Evolutionary conservation across 1,140 invertebrate genomes (phyloP).

Genomic region (Trialeurodes vaporariorum): DNA sequence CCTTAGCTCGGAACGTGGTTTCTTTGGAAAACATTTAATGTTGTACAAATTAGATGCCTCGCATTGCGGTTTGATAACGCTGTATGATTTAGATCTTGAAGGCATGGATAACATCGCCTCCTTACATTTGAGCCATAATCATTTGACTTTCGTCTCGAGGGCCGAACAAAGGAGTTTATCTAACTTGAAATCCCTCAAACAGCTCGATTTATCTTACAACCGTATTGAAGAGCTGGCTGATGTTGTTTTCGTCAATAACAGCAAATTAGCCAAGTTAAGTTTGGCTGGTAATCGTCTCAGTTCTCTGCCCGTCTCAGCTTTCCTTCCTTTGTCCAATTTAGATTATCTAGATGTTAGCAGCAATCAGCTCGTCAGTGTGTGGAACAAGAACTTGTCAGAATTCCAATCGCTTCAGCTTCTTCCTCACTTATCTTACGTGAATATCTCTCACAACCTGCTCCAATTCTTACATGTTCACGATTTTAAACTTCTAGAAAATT

Average conservation of each 20-base stretch:
- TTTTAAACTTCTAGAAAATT: conserved; percentile 16
- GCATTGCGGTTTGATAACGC: conserved; percentile 47
- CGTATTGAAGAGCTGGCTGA: conserved; percentile 41
- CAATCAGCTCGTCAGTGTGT: conserved; percentile 47
- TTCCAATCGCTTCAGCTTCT: conserved; percentile 37
- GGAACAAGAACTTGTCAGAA: conserved; percentile 36
- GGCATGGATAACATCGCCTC: conserved; percentile 50
- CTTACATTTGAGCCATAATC: conserved; percentile 50
- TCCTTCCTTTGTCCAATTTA: conserved; percentile 43
- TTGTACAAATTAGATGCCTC: conserved; percentile 52
- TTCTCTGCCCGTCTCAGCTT: conserved; percentile 48
- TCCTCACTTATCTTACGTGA: conserved; percentile 24
- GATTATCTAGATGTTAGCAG: conserved; percentile 50
- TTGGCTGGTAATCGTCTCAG: conserved; percentile 55
- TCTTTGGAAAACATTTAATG: conserved; percentile 42
- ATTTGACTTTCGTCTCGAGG: conserved; percentile 12
- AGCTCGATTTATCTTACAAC: conserved; percentile 57
- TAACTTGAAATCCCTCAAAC: conserved; percentile 42
- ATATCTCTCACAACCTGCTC: conserved; percentile 25
- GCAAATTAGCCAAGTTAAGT: conserved; percentile 47
- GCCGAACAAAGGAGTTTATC: conserved; percentile 31
- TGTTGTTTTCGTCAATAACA: conserved; percentile 47
- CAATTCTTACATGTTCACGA: conserved; percentile 18
- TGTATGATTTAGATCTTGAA: conserved; percentile 47
- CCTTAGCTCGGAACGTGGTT: conserved; percentile 44